phyloP scores from a whole-genome alignment of 2,797 vertebrate genomes.

The Mareca penelope region DNA sequence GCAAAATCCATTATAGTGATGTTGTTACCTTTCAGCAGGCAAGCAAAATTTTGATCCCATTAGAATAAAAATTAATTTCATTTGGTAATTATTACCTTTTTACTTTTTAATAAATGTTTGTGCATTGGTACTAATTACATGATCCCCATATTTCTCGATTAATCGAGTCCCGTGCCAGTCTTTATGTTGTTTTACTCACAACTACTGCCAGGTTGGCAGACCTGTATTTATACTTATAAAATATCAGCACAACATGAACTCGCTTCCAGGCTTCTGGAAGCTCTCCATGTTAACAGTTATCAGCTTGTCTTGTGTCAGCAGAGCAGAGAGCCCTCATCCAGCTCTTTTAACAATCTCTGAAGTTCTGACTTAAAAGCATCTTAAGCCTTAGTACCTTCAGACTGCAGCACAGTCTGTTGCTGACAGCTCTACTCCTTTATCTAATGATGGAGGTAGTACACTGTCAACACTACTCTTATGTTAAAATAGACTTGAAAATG shows the following conservation, averaged over 20 bases:
- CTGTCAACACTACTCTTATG: background rate
- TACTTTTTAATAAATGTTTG: background rate
- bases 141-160: background rate
- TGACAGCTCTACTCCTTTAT: background rate
- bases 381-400: background rate
- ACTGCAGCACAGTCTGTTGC: background rate
- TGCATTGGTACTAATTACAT: background rate
- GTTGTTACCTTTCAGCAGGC: background rate
- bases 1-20: background rate
- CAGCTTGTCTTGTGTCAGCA: background rate
- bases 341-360: background rate
- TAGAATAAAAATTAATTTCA: background rate
- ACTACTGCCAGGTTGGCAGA: background rate
- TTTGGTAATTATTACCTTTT: background rate
- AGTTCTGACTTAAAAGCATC: background rate
- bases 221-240: background rate
- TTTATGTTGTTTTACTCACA: background rate
- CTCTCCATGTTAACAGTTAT: background rate
- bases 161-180: background rate
- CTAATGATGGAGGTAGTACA: background rate
- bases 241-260: background rate
- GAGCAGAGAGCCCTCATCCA: background rate
- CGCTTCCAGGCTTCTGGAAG: background rate
- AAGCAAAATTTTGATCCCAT: background rate
- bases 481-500: background rate